phyloP scores from a whole-genome alignment of 2,888 invertebrate genomes.

The Andrena dorsata region DNA sequence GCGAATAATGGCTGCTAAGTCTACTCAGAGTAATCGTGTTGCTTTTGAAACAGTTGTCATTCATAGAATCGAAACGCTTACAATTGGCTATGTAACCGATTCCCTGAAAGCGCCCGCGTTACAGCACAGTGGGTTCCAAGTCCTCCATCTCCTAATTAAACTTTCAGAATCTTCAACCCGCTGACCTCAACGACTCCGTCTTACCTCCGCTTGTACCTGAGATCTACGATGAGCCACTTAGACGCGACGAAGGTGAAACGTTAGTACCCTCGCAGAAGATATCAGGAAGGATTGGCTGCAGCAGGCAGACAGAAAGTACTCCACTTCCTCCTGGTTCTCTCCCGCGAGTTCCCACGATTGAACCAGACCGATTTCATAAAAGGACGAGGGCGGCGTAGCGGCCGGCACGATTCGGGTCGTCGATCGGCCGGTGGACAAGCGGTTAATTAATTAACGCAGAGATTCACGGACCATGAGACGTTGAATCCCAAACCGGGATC shows the following conservation, averaged over 20 bases:
- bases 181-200: too few relatives aligned
- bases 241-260: too few relatives aligned
- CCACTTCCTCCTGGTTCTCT: background rate
- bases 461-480: constrained; percentile 65
- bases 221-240: too few relatives aligned
- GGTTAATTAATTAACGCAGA: constrained; percentile 73
- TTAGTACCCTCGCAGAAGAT: too few relatives aligned
- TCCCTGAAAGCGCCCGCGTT: too few relatives aligned
- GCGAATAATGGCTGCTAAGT: background rate
- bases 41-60: background rate
- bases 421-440: constrained; percentile 59
- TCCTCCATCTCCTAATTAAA: too few relatives aligned
- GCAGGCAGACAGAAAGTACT: background rate
- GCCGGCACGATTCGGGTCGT: constrained; percentile 27
- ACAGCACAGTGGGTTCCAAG: too few relatives aligned
- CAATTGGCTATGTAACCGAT: too few relatives aligned
- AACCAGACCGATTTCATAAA: constrained; percentile 32
- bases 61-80: too few relatives aligned
- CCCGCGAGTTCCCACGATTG: constrained; percentile 31
- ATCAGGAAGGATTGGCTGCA: too few relatives aligned
- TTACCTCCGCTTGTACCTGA: too few relatives aligned
- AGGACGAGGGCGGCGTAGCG: background rate
- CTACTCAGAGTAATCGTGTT: background rate
- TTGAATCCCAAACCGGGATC: constrained; percentile 61
- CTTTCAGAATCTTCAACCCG: too few relatives aligned